Conservation (phyloP, 1,140 invertebrate genomes). For the Stenopsyche tienmushanensis region DNA sequence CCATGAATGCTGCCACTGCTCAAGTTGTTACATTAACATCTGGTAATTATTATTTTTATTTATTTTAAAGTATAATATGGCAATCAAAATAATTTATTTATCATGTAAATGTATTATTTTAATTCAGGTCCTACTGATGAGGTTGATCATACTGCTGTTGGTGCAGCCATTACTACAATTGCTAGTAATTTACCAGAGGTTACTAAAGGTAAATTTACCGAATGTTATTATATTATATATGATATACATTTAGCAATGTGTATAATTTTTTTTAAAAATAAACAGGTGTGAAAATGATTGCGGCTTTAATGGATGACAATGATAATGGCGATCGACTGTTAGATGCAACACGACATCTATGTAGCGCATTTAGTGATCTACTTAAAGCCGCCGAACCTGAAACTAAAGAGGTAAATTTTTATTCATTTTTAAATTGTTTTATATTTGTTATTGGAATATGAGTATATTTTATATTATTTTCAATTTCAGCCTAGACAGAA, state of each 20-base stretch:
- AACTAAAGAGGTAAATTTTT: conserved; percentile 73
- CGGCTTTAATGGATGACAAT: conserved; percentile 86
- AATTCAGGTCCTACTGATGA: conserved; percentile 67
- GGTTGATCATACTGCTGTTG: conserved; percentile 92
- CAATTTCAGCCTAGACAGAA: conserved; percentile 78
- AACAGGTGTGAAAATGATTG: conserved; percentile 82
- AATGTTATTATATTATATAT: background rate
- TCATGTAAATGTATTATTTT: background rate
- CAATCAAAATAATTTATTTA: background rate
- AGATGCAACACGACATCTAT: conserved; percentile 89
- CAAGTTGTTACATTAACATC: conserved; percentile 95
- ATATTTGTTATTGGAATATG: background rate
- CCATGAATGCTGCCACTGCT: conserved; percentile 98
- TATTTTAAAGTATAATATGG: background rate
- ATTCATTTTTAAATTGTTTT: too few species aligned
- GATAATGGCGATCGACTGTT: conserved; percentile 82
- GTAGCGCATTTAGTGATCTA: conserved; percentile 92
- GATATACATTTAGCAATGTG: background rate
- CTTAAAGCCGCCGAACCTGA: conserved; percentile 93
- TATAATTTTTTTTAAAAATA: background rate
- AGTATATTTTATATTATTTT: conserved; percentile 9
- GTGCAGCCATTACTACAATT: conserved; percentile 95
- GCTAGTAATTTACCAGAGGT: conserved; percentile 95
- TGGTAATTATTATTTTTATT: conserved; percentile 48
- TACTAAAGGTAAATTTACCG: conserved; percentile 69